Evolutionary conservation across 2,797 vertebrate species (phyloP).

Genomic region (Nyctibius grandis): DNA sequence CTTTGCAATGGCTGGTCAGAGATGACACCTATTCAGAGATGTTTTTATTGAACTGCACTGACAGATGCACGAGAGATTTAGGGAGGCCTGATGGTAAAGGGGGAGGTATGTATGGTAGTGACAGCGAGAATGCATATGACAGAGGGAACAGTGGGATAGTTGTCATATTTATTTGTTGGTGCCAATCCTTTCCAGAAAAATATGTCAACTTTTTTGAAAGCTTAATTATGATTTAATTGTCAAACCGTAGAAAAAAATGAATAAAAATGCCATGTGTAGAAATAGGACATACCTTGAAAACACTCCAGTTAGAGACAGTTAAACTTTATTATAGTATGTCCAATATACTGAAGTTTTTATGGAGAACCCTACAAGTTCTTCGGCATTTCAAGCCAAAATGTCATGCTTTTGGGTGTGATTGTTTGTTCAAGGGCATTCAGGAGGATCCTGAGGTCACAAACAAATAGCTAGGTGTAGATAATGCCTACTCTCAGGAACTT

Average conservation of each 20-base stretch:
- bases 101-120: rapidly evolving
- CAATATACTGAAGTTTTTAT: background rate
- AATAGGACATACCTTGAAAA: background rate
- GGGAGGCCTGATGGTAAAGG: background rate
- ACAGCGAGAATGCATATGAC: background rate
- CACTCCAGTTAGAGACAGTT: background rate
- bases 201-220: background rate
- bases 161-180: background rate
- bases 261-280: background rate
- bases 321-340: background rate
- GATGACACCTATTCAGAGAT: background rate
- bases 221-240: background rate
- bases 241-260: background rate
- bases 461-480: background rate
- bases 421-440: background rate
- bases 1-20: background rate
- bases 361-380: background rate
- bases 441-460: background rate
- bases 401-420: background rate
- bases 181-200: background rate
- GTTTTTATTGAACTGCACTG: background rate
- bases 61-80: background rate
- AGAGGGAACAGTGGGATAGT: background rate
- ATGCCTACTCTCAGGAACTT: background rate
- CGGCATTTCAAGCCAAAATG: background rate